Evolutionary conservation across 2,797 vertebrate genomes (phyloP), one percentile per base, ranked within the genome.

Genomic region (Pterois miles): DNA sequence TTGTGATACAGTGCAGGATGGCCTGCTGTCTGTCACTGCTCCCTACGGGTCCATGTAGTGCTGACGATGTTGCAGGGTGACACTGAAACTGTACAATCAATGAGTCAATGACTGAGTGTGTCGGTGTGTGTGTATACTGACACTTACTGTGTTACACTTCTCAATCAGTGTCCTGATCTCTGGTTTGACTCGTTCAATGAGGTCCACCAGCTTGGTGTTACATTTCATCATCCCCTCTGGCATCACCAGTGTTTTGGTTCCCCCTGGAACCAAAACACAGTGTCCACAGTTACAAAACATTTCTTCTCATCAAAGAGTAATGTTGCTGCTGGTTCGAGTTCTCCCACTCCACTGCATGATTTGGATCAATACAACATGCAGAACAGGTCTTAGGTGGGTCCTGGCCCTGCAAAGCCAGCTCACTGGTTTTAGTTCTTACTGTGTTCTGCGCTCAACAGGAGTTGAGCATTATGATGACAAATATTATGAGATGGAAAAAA

Each of bases 111-210:
- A 29, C 8, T 36, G 36, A 18, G 34, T 64, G 38, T 27, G 60
- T 43, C 38, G 16, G 20, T 23, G 48, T 25, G 36, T 46, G 4
- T 6, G 10, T 18, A 3, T 20, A 1, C 4, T 27, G 2, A 12
- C 3, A 65, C 90, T 87, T 74, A 95, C 94, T 60, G 94, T 78
- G 43, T 93, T 94, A 46, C 94, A 90, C 6, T 94, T 93, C 82
- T 95, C 95, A 58, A 91, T 95, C 43, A 93, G 87, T 8, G 92
- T 92, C 71, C 93, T 91, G 76, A 96, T 94, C 76, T 96, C 94
- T 0, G 91, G 92, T 53, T 95, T 95, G 43, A 95, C 82, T 4
- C 84, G 86, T 65, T 89, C 89, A 11, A 95, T 86, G 67, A 96
- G 89, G 25, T 54, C 76, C 23, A 91, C 82, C 1, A 96, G 93